Evolutionary conservation across 1,140 invertebrate genomes (phyloP).

Genomic region (Drosophila subpulchrella): DNA sequence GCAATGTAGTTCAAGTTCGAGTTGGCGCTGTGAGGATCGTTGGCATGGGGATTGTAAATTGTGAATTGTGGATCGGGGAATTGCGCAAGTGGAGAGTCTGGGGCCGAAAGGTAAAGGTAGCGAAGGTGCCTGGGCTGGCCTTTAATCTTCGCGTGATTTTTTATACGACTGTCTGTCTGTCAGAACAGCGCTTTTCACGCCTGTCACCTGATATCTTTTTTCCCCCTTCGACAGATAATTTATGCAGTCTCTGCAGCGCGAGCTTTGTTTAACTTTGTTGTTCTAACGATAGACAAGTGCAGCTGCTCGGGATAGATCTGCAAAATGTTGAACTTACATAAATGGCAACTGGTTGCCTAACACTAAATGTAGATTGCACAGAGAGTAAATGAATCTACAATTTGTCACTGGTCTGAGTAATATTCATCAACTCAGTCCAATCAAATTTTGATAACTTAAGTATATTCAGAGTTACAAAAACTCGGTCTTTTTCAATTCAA

Average conservation of each 20-base stretch:
- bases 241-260: slow-evolving; percentile 51
- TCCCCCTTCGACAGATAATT: slow-evolving; percentile 52
- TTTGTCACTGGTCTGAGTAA: not conserved
- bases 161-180: slow-evolving; percentile 29
- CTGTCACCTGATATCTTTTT: slow-evolving; percentile 78
- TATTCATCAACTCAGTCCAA: too few species aligned
- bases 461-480: too few species aligned
- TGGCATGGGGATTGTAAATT: not conserved
- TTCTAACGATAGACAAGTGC: slow-evolving; percentile 35
- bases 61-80: slow-evolving; percentile 2
- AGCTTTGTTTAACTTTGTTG: slow-evolving; percentile 44
- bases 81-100: slow-evolving; percentile 43
- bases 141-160: slow-evolving; percentile 56
- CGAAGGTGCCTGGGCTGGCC: slow-evolving; percentile 42
- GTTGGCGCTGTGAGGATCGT: slow-evolving; percentile 60
- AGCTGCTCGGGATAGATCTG: slow-evolving; percentile 48
- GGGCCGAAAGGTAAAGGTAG: slow-evolving; percentile 34
- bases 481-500: too few species aligned
- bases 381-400: not conserved
- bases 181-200: slow-evolving; percentile 63
- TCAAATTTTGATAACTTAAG: too few species aligned
- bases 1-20: slow-evolving; percentile 79
- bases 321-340: slow-evolving; percentile 78
- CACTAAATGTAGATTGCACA: not conserved
- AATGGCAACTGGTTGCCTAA: slow-evolving; percentile 61